Evolutionary conservation across 2,888 invertebrate genomes (phyloP).

Genomic region (Cryptus armator): DNA sequence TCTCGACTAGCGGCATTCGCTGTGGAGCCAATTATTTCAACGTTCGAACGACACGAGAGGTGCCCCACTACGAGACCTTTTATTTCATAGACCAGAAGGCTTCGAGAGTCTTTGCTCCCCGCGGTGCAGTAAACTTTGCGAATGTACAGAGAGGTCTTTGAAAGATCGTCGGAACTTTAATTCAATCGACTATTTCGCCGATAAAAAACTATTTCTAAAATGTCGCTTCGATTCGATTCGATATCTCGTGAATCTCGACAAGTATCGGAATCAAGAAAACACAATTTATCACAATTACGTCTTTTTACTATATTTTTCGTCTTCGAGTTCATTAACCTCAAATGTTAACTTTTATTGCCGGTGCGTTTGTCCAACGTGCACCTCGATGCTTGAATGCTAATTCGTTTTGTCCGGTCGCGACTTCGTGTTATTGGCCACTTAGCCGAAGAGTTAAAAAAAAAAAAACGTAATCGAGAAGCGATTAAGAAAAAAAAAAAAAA

Average conservation of each 20-base stretch:
- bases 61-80: constrained; percentile 15
- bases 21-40: constrained; percentile 59
- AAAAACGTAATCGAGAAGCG: neutral
- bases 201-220: neutral
- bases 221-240: neutral
- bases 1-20: constrained; percentile 25
- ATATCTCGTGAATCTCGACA: too few relatives aligned
- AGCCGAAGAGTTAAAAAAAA: constrained; percentile 3
- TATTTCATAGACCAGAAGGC: neutral
- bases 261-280: neutral
- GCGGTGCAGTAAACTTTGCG: neutral
- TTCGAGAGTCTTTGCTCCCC: neutral
- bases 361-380: neutral
- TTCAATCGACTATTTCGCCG: neutral
- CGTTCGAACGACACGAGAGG: constrained; percentile 43
- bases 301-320: neutral
- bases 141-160: neutral
- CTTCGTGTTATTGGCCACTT: constrained; percentile 27
- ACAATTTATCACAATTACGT: neutral
- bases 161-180: neutral
- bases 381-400: constrained; percentile 14
- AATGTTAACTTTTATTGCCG: constrained; percentile 30
- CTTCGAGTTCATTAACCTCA: constrained; percentile 9
- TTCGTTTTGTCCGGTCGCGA: constrained; percentile 23
- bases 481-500: neutral